Base-by-base conservation (phyloP, 1,140 invertebrate genomes). In the Eubasilissa regina region DNA sequence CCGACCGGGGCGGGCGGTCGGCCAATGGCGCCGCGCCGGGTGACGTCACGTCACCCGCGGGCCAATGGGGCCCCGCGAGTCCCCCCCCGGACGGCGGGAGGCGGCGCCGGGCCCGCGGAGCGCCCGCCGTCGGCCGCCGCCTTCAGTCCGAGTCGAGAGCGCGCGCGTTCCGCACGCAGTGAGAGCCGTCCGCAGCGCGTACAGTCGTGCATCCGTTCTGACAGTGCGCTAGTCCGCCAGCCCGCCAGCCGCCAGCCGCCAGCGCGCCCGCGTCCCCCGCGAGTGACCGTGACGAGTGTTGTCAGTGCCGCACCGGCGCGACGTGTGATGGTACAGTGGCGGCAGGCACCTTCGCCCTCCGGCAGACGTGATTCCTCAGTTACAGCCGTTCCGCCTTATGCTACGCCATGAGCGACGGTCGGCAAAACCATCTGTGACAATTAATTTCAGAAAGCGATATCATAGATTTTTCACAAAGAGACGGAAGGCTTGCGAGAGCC, bases 401-500 rank as follows among this genome's bases (percentile, higher is more conserved):
- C 80, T 81, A 83, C 79, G 83, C 83, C 84, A 83, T 60, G 72
- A 78, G 66, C 58, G 75, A 79, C 81, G 81, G 72, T 81, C 81
- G 74, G 80, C 81, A 80, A 77, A 70, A 68, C 76, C 84, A 75
- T 83, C 83, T 85, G 84, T 85, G 85, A 86, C 84, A 82, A 79
- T 84, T 82, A 84, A 84, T 78, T 64, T 68, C 78, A 64, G 47
- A 78, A 80, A 75, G 75, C 81, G 58, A 60, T 78, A 83, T 78
- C 81, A 83, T 83, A 83, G 81, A 83, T 83, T 83, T 80, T 80
- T 83, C 81, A 62, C 78, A 83, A 73, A 78, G 81, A 76, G 76
- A 82, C 64, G 87, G 87, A 87, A 87, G 87, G 87, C 87, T 87
- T 87, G 84, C 88, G 85, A 91, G 88, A 90, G 89, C 89, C 91